Evolutionary conservation across 2,797 vertebrate species (phyloP).

Genomic region (Anomalospiza imberbis): DNA sequence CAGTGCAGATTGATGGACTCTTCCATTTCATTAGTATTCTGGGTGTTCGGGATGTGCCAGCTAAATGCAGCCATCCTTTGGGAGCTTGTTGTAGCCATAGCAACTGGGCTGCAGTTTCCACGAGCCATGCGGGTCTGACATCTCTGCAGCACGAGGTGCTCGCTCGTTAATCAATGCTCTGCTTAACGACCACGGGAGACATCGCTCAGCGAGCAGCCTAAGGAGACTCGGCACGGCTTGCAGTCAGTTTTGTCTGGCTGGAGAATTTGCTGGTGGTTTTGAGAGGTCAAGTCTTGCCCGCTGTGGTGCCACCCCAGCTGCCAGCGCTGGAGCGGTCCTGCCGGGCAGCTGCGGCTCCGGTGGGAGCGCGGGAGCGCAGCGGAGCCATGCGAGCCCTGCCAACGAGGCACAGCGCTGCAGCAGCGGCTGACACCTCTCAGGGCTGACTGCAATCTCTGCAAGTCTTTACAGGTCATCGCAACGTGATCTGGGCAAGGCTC

Average conservation of each 20-base stretch:
- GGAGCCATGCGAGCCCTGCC: background rate
- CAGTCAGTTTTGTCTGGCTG: background rate
- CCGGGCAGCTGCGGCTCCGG: background rate
- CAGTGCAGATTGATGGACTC: background rate
- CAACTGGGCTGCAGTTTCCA: conserved; percentile 46
- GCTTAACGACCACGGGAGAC: background rate
- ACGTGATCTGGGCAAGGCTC: background rate
- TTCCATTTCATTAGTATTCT: conserved; percentile 59
- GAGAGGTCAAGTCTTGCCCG: background rate
- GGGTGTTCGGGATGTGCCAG: conserved; percentile 38
- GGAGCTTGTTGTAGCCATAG: conserved; percentile 63
- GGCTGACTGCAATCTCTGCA: background rate
- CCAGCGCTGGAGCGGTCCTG: background rate
- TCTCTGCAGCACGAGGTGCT: conserved; percentile 9
- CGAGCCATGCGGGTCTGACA: background rate
- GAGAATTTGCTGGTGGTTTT: background rate
- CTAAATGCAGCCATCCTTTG: conserved; percentile 33
- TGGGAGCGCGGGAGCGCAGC: background rate
- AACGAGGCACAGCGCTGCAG: background rate
- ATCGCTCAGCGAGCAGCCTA: background rate
- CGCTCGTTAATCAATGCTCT: conserved; percentile 22
- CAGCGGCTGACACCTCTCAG: background rate
- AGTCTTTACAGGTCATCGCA: background rate
- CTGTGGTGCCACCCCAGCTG: background rate
- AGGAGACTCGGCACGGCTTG: background rate